Conservation (phyloP, 2,113 vertebrate genomes). For the Macheiramphus alcinus region DNA sequence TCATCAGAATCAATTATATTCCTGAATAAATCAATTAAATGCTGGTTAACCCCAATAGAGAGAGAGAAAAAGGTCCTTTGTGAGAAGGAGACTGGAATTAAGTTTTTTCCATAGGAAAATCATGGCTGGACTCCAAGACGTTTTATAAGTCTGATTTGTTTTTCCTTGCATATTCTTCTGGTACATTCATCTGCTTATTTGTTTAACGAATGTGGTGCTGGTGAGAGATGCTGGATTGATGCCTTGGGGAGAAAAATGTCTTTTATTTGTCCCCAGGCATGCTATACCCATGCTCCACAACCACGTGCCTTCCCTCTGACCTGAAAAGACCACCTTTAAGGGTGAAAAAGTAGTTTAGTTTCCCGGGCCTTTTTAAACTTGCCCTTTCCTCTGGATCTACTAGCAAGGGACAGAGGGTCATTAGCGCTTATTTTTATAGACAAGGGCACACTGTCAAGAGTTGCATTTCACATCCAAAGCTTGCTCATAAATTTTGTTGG, state of each 20-base stretch:
- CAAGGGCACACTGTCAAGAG: slow-evolving; percentile 9
- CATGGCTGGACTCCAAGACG: not conserved
- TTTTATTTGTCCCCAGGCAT: slow-evolving; percentile 12
- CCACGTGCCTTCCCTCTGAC: not conserved
- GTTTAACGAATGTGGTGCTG: not conserved
- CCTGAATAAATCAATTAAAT: slow-evolving; percentile 43
- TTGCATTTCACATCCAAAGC: not conserved
- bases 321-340: slow-evolving; percentile 62
- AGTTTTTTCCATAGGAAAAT: slow-evolving; percentile 10
- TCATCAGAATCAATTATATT: slow-evolving; percentile 21
- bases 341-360: not conserved
- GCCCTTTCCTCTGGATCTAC: slow-evolving; percentile 8
- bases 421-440: slow-evolving; percentile 35
- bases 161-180: not conserved
- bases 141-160: slow-evolving; percentile 15
- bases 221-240: slow-evolving; percentile 23
- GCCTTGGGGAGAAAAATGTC: not conserved
- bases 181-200: slow-evolving; percentile 45
- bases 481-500: not conserved
- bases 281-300: not conserved
- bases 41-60: not conserved
- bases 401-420: not conserved
- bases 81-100: not conserved
- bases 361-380: not conserved
- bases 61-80: not conserved